Percentiles rank a stretch among this genome's conserved stretches.
These are phyloP conservation scores for Coregonus sp. DNA, from an alignment of 2,797 vertebrate species.

Conservation along the genomic window DNA sequence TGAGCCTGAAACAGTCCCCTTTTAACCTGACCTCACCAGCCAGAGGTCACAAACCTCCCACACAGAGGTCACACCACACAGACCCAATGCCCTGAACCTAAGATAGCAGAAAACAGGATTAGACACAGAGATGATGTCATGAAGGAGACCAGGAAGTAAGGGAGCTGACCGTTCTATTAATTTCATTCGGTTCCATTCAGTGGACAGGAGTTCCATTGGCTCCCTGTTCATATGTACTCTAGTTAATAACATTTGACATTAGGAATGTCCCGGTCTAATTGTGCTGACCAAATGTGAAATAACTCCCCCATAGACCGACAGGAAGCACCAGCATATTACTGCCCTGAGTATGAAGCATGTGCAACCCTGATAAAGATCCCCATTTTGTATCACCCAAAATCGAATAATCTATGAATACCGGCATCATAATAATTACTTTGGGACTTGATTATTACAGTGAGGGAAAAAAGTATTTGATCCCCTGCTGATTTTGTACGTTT, in stretches of 20 bases:
- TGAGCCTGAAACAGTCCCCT: neutral
- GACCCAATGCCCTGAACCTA: neutral
- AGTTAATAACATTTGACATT: neutral
- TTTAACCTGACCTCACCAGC: neutral
- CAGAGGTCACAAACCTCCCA: slow-evolving; percentile 7
- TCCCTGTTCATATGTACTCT: neutral
- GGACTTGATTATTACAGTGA: too few species aligned
- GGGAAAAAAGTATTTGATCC: too few species aligned
- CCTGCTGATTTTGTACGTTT: too few species aligned
- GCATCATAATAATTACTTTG: too few species aligned
- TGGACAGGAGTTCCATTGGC: neutral
- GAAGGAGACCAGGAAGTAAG: neutral
- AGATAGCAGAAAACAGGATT: neutral
- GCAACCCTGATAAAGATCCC: too few species aligned
- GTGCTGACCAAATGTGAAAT: neutral
- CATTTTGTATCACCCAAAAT: too few species aligned
- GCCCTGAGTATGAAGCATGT: too few species aligned
- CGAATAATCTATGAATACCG: too few species aligned
- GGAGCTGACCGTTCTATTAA: neutral
- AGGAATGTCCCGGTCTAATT: neutral
- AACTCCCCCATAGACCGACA: too few species aligned
- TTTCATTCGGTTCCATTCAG: neutral
- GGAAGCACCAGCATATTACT: too few species aligned
- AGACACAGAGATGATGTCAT: neutral
- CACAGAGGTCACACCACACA: neutral